phyloP scores from a whole-genome alignment of 2,113 vertebrate species.

The Chloroceryle aenea region DNA sequence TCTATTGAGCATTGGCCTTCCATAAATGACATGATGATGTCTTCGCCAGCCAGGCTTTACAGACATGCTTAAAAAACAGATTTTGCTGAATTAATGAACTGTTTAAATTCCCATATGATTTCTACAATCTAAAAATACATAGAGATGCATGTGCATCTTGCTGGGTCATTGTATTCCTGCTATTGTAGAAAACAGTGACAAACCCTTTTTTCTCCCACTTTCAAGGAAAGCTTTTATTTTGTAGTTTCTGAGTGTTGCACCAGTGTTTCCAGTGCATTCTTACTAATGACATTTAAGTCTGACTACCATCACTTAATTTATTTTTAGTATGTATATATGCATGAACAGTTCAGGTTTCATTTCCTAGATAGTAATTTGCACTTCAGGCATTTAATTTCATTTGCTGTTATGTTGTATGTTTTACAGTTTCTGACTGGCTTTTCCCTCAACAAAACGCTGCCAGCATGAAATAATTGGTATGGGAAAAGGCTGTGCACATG shows the following conservation, averaged over 20 bases:
- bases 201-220: background rate
- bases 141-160: background rate
- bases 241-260: background rate
- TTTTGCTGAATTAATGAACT: background rate
- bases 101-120: background rate
- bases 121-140: background rate
- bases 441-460: background rate
- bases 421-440: slow-evolving; percentile 32
- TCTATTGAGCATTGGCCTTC: background rate
- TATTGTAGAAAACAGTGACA: background rate
- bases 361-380: slow-evolving; percentile 51
- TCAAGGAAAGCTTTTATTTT: background rate
- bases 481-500: slow-evolving; percentile 40
- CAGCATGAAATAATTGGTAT: slow-evolving; percentile 59
- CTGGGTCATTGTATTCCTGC: background rate
- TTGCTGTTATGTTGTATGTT: slow-evolving; percentile 44
- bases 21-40: background rate
- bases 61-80: background rate
- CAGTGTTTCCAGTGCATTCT: background rate
- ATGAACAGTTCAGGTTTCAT: slow-evolving; percentile 44
- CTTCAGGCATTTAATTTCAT: slow-evolving; percentile 57
- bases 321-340: slow-evolving; percentile 5
- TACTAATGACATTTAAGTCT: slow-evolving; percentile 20
- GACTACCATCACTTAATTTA: slow-evolving; percentile 31
- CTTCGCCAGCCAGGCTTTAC: background rate